Evolutionary conservation across 1,140 invertebrate genomes (phyloP).

Genomic region (Drosophila fuyamai): DNA sequence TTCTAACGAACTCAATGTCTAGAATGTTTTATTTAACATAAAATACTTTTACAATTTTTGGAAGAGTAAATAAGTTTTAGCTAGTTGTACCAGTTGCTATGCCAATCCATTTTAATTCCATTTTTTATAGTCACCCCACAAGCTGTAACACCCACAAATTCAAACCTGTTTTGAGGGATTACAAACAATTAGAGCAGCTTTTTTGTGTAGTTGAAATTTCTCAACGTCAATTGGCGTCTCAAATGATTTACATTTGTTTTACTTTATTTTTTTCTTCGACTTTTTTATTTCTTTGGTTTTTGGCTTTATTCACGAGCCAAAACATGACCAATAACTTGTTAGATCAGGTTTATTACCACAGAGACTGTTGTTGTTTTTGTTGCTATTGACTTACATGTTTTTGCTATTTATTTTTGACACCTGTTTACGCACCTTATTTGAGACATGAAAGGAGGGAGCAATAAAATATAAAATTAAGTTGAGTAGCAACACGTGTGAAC

Average conservation of each 20-base stretch:
- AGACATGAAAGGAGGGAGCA: conserved; percentile 30
- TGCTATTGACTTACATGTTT: conserved; percentile 14
- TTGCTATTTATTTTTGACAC: conserved; percentile 61
- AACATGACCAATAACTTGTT: conserved; percentile 40
- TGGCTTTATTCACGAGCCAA: conserved; percentile 21
- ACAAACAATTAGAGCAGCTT: conserved; percentile 73
- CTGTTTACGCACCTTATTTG: conserved; percentile 71
- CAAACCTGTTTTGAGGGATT: conserved; percentile 41
- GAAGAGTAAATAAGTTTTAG: too few species aligned
- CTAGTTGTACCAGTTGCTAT: too few species aligned
- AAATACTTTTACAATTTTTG: too few species aligned
- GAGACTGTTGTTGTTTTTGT: conserved; percentile 21
- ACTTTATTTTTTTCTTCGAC: conserved; percentile 13
- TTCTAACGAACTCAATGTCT: too few species aligned
- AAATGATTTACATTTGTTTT: conserved; percentile 42
- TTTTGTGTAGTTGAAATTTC: conserved; percentile 49
- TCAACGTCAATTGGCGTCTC: conserved; percentile 49
- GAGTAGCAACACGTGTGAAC: conserved; percentile 39
- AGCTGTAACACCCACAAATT: conserved; percentile 7
- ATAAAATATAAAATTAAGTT: conserved; percentile 10
- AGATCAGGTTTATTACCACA: conserved; percentile 36
- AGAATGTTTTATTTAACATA: too few species aligned
- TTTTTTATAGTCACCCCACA: background rate
- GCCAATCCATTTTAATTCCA: background rate
- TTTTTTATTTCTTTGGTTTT: conserved; percentile 10